Evolutionary conservation across 1,140 invertebrate genomes (phyloP), one percentile per base, ranked within the genome.

Genomic region (Triops longicaudatus): DNA sequence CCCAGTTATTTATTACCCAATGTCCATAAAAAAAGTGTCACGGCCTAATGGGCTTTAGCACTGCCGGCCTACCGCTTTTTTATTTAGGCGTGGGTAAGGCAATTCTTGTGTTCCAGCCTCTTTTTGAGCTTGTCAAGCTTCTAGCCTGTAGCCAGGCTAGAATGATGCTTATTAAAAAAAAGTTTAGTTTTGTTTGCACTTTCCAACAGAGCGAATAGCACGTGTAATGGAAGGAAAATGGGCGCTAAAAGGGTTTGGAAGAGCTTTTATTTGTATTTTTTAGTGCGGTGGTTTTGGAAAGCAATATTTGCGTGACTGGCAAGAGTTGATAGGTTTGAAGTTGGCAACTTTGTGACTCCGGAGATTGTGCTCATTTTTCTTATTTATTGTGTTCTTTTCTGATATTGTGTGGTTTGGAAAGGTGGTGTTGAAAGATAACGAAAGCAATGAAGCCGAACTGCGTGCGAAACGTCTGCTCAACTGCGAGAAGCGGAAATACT

Each of bases 401-500:
- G 5, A 78, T 78, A 78, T 44, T 17, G 41, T 77, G 78, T 79
- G 75, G 76, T 78, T 79, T 31, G 82, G 83, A 4, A 78, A 88
- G 87, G 87, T 88, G 79, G 83, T 86, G 77, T 78, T 91, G 77
- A 85, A 86, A 75, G 84, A 88, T 79, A 83, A 85, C 77, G 83
- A 84, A 72, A 84, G 83, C 12, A 88, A 87, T 26, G 86, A 87
- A 80, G 89, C 87, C 7, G 84, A 89, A 83, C 87, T 98, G 63
- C 87, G 91, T 78, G 92, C 94, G 72, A 89, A 91, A 44, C 89
- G 90, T 78, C 89, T 89, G 50, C 88, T 98, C 50, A 96, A 97
- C 85, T 98, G 93, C 85, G 95, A 98, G 84, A 97, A 97, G 83
- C 86, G 94, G 72, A 92, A 93, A 79, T 93, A 93, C 83, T 98